These are phyloP conservation scores for Siphlonurus alternatus DNA, from an alignment of 2,888 invertebrate genomes.

Conservation along the genomic window DNA sequence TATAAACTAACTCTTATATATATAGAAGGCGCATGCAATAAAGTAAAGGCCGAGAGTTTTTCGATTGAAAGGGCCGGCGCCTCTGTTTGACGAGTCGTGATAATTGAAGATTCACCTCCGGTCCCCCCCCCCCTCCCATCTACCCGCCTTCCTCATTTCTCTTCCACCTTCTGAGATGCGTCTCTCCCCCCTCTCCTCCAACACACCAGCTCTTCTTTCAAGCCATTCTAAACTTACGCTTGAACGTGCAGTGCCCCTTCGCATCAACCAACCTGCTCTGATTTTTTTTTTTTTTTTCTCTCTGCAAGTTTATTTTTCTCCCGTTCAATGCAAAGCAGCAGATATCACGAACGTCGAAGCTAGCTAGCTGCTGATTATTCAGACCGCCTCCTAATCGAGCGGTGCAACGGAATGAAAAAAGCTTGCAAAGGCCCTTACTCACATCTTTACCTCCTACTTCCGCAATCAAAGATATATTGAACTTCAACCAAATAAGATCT, in stretches of 20 bases:
- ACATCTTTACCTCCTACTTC: background rate
- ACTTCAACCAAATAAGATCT: background rate
- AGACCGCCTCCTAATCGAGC: background rate
- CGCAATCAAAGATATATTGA: background rate
- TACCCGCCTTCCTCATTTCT: too few species aligned
- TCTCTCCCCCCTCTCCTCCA: background rate
- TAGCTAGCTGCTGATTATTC: background rate
- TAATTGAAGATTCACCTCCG: slow-evolving; percentile 13
- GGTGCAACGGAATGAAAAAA: background rate
- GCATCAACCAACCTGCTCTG: background rate
- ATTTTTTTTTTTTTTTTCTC: background rate
- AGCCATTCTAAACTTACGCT: background rate
- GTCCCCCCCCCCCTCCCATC: background rate
- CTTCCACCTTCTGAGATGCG: background rate
- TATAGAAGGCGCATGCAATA: slow-evolving; percentile 9
- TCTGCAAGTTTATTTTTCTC: background rate
- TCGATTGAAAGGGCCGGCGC: slow-evolving; percentile 13
- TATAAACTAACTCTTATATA: too few species aligned
- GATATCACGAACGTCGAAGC: background rate
- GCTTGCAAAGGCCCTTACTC: background rate
- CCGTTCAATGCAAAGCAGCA: background rate
- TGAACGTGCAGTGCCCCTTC: background rate
- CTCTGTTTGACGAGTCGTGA: slow-evolving; percentile 15
- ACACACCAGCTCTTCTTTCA: background rate
- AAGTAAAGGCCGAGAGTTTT: slow-evolving; percentile 8